phyloP scores from a whole-genome alignment of 37 sponge, comb jelly and placozoan species.

The Petrosia ficiformis region DNA sequence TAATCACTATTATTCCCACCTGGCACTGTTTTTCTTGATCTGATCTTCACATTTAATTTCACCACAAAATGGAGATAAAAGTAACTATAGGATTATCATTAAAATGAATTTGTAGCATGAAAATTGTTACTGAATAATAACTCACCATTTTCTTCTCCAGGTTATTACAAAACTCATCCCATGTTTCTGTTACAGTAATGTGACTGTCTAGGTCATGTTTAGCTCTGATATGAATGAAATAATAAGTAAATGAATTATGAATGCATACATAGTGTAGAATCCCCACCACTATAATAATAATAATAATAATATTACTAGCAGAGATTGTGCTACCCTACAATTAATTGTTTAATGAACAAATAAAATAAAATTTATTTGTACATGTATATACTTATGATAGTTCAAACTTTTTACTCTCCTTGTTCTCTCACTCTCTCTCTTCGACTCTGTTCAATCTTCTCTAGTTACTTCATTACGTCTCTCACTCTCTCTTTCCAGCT shows the following conservation, averaged over 20 bases:
- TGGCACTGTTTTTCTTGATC: constrained; percentile 90
- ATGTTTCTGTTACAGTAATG: constrained; percentile 55
- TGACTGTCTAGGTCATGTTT: constrained; percentile 59
- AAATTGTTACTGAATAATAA: not conserved
- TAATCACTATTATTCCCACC: constrained; percentile 18
- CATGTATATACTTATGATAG: too few relatives aligned
- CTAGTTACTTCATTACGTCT: too few relatives aligned
- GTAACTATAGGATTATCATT: constrained; percentile 27
- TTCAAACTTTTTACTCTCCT: too few relatives aligned
- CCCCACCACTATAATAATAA: not conserved
- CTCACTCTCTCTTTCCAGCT: too few relatives aligned
- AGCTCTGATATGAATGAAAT: too few relatives aligned
- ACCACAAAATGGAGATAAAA: constrained; percentile 93
- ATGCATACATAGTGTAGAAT: not conserved
- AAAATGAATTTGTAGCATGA: not conserved
- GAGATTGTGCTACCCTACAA: not conserved
- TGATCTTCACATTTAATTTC: constrained; percentile 81
- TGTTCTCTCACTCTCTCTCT: too few relatives aligned
- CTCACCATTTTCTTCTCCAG: constrained; percentile 87
- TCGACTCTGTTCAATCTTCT: too few relatives aligned
- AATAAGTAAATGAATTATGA: not conserved
- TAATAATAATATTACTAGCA: not conserved
- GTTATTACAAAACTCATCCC: constrained; percentile 66
- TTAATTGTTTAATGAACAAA: not conserved
- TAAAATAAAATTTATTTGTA: too few relatives aligned